A percentile compares a stretch with the other conserved stretches of the same genome.
These are phyloP conservation scores for Parnassius glacialis DNA, from an alignment of 2,888 invertebrate species.

Conservation along the genomic window DNA sequence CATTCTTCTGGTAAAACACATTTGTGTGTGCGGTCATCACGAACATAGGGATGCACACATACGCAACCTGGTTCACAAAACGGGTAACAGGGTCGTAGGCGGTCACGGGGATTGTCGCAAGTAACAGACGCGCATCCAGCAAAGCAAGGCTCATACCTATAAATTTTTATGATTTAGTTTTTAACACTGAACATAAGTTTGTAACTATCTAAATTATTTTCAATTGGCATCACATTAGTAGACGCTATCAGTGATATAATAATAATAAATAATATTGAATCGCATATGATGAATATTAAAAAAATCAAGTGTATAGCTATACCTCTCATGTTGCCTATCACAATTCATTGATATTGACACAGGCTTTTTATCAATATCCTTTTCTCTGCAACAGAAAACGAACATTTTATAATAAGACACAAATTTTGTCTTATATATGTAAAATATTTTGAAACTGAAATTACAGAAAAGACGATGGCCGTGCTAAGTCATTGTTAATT, in stretches of 20 bases:
- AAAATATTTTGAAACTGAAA: conserved; percentile 14
- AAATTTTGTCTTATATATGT: not conserved
- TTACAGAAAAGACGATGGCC: conserved; percentile 37
- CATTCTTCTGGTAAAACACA: conserved; percentile 70
- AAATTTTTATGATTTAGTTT: too few species aligned
- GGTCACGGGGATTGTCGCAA: conserved; percentile 72
- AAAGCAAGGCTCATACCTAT: conserved; percentile 66
- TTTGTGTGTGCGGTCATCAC: conserved; percentile 75
- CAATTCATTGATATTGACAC: conserved; percentile 52
- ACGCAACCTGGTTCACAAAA: conserved; percentile 75
- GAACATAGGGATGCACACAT: conserved; percentile 63
- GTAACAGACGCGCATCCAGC: conserved; percentile 70
- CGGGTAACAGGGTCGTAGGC: conserved; percentile 72
- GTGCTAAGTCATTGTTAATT: conserved; percentile 52
- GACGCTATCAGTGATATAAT: too few species aligned
- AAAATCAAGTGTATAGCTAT: not conserved
- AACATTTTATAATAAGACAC: conserved; percentile 13
- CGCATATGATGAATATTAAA: too few species aligned
- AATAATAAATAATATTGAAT: too few species aligned
- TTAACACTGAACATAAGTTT: too few species aligned
- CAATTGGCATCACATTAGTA: too few species aligned
- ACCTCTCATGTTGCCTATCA: conserved; percentile 68
- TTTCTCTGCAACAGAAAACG: conserved; percentile 49
- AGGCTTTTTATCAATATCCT: conserved; percentile 57
- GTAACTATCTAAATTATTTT: too few species aligned